Base-by-base conservation (phyloP, 1,140 invertebrate genomes). In the Argopecten irradians region DNA sequence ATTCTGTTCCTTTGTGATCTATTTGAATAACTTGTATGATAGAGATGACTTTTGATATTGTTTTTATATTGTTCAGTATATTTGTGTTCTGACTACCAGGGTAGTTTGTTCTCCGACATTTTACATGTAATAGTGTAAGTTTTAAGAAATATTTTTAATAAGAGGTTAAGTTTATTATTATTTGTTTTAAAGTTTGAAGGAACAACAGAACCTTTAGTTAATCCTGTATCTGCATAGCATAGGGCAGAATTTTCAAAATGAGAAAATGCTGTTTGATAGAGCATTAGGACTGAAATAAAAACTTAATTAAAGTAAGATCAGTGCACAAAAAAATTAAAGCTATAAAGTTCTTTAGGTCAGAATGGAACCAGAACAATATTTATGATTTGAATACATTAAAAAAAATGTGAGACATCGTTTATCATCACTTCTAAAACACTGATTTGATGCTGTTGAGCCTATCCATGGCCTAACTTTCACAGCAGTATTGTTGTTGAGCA, bases 21-120 rank as follows among this genome's bases (percentile, higher is more conserved):
- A n/a, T 28, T 28, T 28, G 28, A 71, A 71, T 71, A 71, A 28
- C 22, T 71, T 71, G 55, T 71, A 71, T 3, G 14, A n/a, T 71
- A 71, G 55, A 71, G 36, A 13, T 71, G 13, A n/a, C 1, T n/a
- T 71, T 71, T 71, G 55, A 71, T 71, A 71, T 71, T 71, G 55
- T 71, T 28, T 71, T 71, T 71, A 71, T 71, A 28, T 71, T 71
- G 55, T 71, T 71, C 55, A 71, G 55, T 71, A 71, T 28, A n/a
- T 71, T 71, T 71, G 55, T 71, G 55, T 71, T 71, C 55, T 2
- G n/a, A 71, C 55, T 71, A 71, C 55, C 55, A 71, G 55, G 55
- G 55, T 71, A 71, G 55, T 71, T 71, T 28, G 55, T 71, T 71
- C 55, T 71, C 22, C 28, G 55, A 71, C 55, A 71, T 22, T 71